Evolutionary conservation across 2,888 invertebrate species (phyloP).

Genomic region (Allolobophora icterica): DNA sequence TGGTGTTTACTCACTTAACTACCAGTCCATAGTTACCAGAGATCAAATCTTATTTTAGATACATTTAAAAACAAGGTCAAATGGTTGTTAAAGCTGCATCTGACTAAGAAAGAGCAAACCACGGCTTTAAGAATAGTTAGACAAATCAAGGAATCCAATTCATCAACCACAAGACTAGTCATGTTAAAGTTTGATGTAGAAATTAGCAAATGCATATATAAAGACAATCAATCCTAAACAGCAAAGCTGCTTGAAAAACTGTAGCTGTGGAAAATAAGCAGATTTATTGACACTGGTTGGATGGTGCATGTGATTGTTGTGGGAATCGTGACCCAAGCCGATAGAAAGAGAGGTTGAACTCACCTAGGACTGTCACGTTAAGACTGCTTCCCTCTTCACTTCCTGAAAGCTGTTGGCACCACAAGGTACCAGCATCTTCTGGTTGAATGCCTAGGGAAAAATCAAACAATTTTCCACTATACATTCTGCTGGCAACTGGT

Average conservation of each 20-base stretch:
- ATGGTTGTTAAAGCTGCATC: too few species aligned
- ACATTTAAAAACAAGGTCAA: too few species aligned
- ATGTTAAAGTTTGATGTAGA: too few species aligned
- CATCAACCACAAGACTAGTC: too few species aligned
- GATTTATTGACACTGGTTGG: too few species aligned
- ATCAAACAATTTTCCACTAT: neutral
- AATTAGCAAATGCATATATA: too few species aligned
- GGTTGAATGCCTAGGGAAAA: neutral
- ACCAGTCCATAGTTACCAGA: too few species aligned
- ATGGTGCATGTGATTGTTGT: neutral
- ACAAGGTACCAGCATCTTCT: slow-evolving; percentile 1
- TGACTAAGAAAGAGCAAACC: too few species aligned
- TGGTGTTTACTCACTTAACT: neutral
- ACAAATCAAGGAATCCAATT: too few species aligned
- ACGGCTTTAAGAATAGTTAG: too few species aligned
- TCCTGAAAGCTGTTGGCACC: neutral
- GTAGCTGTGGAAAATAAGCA: neutral
- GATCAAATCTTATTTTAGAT: too few species aligned
- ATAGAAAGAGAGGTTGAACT: neutral
- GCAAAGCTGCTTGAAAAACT: neutral
- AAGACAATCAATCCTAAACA: neutral
- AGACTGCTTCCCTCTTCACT: neutral
- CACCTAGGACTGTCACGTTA: neutral
- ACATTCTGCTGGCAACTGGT: neutral
- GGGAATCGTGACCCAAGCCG: neutral